Evolutionary conservation across 1,140 invertebrate species (phyloP).

Genomic region (Drosophila varians): DNA sequence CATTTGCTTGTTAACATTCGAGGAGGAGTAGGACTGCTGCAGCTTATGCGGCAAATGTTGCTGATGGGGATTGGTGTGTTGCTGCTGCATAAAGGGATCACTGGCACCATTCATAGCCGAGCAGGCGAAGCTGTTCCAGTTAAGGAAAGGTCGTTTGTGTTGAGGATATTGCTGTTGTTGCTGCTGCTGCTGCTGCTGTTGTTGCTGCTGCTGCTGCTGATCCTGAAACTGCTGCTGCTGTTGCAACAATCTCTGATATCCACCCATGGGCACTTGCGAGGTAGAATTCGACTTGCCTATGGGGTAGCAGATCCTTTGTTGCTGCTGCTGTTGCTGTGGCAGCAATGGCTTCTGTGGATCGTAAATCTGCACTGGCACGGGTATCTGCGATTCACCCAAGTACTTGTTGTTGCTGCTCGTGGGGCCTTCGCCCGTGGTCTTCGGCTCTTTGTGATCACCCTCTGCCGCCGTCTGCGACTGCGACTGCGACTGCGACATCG

Average conservation of each 20-base stretch:
- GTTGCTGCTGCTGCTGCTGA: slow-evolving; percentile 30
- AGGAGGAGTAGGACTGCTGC: slow-evolving; percentile 70
- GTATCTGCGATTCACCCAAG: slow-evolving; percentile 59
- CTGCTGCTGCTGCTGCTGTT: slow-evolving; percentile 29
- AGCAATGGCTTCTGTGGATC: slow-evolving; percentile 66
- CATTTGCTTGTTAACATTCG: slow-evolving; percentile 61
- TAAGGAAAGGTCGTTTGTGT: slow-evolving; percentile 73
- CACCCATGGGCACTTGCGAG: slow-evolving; percentile 70
- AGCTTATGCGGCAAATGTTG: slow-evolving; percentile 52
- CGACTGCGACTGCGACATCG: slow-evolving; percentile 50
- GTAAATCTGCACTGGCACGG: slow-evolving; percentile 71
- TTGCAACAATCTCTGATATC: slow-evolving; percentile 60
- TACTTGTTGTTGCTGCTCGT: slow-evolving; percentile 40
- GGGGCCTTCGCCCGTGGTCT: slow-evolving; percentile 20
- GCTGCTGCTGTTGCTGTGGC: slow-evolving; percentile 62
- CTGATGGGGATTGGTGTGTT: slow-evolving; percentile 38
- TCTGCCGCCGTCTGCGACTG: slow-evolving; percentile 43
- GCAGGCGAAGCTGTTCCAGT: slow-evolving; percentile 78
- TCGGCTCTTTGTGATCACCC: slow-evolving; percentile 63
- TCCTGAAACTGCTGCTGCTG: slow-evolving; percentile 52
- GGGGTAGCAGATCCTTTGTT: slow-evolving; percentile 57
- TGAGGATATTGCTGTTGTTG: slow-evolving; percentile 64
- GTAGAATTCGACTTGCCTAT: slow-evolving; percentile 79
- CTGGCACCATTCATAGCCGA: slow-evolving; percentile 65
- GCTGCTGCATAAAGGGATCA: slow-evolving; percentile 75